phyloP scores from a whole-genome alignment of 2,888 invertebrate species.

The Pollenia griseotomentosa region DNA sequence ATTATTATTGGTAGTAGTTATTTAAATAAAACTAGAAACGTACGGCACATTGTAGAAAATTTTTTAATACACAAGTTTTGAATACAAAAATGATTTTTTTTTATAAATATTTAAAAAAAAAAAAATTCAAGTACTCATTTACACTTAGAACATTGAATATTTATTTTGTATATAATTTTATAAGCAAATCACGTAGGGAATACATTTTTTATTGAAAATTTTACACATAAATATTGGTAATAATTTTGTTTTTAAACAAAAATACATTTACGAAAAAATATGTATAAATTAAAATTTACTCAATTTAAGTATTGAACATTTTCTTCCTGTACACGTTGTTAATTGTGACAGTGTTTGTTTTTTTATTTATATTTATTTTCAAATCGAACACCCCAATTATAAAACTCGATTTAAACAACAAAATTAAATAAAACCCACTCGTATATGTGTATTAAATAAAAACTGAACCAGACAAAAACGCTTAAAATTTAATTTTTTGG shows the following conservation, averaged over 20 bases:
- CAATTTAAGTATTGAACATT: constrained; percentile 29
- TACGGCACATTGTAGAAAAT: constrained; percentile 36
- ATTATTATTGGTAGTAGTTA: constrained; percentile 1
- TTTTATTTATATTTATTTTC: constrained; percentile 17
- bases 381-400: constrained; percentile 35
- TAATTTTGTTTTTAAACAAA: not conserved
- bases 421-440: constrained; percentile 43
- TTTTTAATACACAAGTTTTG: constrained; percentile 26
- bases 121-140: constrained; percentile 1
- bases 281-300: constrained; percentile 25
- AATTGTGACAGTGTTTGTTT: constrained; percentile 27
- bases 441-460: constrained; percentile 24
- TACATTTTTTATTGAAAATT: constrained; percentile 17
- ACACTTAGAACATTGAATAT: not conserved
- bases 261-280: constrained; percentile 27
- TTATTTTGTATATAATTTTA: constrained; percentile 30
- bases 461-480: constrained; percentile 42
- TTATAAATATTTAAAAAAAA: constrained; percentile 2
- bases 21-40: not conserved
- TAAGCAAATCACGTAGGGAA: constrained; percentile 58
- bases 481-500: constrained; percentile 52
- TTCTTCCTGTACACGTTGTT: constrained; percentile 49
- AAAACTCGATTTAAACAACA: constrained; percentile 52
- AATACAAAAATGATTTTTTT: constrained; percentile 29
- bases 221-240: not conserved